These are phyloP conservation scores for Himalopsyche phryganea DNA, from an alignment of 1,140 invertebrate species.

Conservation along the genomic window DNA sequence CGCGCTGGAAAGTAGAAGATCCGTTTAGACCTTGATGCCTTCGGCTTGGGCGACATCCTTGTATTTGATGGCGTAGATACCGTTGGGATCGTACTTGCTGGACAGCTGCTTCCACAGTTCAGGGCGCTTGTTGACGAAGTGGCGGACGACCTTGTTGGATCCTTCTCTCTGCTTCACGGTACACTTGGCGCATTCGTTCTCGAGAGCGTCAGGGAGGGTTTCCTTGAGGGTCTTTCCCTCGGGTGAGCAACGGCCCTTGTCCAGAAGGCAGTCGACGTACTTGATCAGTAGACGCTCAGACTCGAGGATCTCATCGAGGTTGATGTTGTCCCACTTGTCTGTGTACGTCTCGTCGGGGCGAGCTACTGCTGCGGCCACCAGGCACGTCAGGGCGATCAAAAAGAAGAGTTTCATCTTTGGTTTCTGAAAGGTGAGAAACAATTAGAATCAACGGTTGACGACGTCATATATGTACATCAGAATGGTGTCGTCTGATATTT, in stretches of 20 bases:
- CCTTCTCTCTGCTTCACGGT: slow-evolving; percentile 58
- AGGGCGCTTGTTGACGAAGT: slow-evolving; percentile 58
- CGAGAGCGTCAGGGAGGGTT: slow-evolving; percentile 63
- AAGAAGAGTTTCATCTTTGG: slow-evolving; percentile 41
- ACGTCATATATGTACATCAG: too few species aligned
- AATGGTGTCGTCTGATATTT: too few species aligned
- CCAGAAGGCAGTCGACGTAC: slow-evolving; percentile 69
- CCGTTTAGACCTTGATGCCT: slow-evolving; percentile 7
- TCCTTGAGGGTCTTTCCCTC: slow-evolving; percentile 70
- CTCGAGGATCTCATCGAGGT: slow-evolving; percentile 67
- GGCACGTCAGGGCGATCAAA: slow-evolving; percentile 37
- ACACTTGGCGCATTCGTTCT: slow-evolving; percentile 65
- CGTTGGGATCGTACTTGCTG: slow-evolving; percentile 63
- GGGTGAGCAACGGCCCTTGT: slow-evolving; percentile 65
- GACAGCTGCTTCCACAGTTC: slow-evolving; percentile 59
- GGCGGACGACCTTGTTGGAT: slow-evolving; percentile 58
- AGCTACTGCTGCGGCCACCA: slow-evolving; percentile 40
- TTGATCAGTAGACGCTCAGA: slow-evolving; percentile 67
- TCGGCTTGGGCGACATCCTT: slow-evolving; percentile 40
- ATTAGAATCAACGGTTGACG: too few species aligned
- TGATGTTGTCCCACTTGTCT: slow-evolving; percentile 69
- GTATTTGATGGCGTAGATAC: slow-evolving; percentile 58
- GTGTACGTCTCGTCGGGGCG: slow-evolving; percentile 60
- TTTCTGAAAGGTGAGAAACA: slow-evolving; percentile 2
- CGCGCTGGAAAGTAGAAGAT: too few species aligned